Conservation (phyloP, 1,140 invertebrate genomes). For the Drosophila sp. region DNA sequence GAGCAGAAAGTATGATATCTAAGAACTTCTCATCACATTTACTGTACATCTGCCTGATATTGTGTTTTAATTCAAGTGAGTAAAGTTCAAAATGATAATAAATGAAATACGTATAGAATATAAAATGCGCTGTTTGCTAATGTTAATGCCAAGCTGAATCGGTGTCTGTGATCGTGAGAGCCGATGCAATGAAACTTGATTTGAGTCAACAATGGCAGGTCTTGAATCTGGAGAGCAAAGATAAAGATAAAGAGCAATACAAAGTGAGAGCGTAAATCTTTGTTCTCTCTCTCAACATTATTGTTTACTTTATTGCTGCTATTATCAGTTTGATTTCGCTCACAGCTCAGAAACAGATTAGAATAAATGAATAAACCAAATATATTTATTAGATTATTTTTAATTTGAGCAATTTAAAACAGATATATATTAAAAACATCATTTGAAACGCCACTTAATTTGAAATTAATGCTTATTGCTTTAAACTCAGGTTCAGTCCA, state of each 20-base stretch:
- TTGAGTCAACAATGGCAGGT: conserved; percentile 36
- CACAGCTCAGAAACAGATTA: background rate
- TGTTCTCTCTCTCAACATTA: conserved; percentile 39
- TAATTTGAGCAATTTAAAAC: too few relatives aligned
- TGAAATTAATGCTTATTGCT: too few relatives aligned
- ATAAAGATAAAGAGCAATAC: background rate
- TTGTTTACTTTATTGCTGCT: conserved; percentile 2
- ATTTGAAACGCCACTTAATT: too few relatives aligned
- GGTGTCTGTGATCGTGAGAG: background rate
- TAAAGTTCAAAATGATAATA: conserved; percentile 66
- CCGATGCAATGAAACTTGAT: conserved; percentile 50
- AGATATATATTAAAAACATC: too few relatives aligned
- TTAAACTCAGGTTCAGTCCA: background rate
- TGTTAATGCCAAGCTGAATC: conserved; percentile 10
- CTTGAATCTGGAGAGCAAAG: conserved; percentile 7
- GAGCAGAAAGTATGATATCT: conserved; percentile 23
- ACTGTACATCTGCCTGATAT: conserved; percentile 28
- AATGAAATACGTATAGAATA: conserved; percentile 5
- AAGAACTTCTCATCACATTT: conserved; percentile 22
- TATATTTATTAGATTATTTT: background rate
- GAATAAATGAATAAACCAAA: background rate
- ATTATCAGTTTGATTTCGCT: conserved; percentile 3
- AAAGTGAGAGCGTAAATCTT: background rate
- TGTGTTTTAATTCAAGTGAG: conserved; percentile 53
- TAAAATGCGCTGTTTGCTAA: conserved; percentile 23